These are phyloP conservation scores for Bactericera cockerelli DNA, from an alignment of 1,140 invertebrate genomes.

Conservation along the genomic window DNA sequence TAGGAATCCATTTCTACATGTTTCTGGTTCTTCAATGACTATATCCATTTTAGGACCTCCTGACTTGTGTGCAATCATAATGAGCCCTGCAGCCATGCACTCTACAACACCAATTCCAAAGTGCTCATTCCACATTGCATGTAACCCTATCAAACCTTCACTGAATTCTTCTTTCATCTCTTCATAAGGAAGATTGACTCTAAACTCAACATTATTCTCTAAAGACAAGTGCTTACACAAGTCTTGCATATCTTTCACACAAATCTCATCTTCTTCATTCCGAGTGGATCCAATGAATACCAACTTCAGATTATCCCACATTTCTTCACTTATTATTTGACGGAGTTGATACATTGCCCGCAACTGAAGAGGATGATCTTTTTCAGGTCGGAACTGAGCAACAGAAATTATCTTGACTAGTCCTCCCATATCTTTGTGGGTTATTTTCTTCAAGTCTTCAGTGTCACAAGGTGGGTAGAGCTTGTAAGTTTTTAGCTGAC, in stretches of 20 bases:
- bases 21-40: constrained; percentile 49
- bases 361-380: constrained; percentile 88
- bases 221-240: constrained; percentile 66
- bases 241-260: constrained; percentile 71
- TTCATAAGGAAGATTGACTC: constrained; percentile 67
- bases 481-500: constrained; percentile 49
- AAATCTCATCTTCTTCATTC: constrained; percentile 61
- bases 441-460: constrained; percentile 51
- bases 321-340: constrained; percentile 45
- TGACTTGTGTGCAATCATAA: constrained; percentile 85
- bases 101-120: constrained; percentile 98
- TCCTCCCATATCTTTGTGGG: constrained; percentile 30
- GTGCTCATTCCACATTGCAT: constrained; percentile 99
- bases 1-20: constrained; percentile 61
- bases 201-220: constrained; percentile 75
- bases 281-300: constrained; percentile 84
- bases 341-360: constrained; percentile 66
- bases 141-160: constrained; percentile 58
- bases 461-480: constrained; percentile 95
- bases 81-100: constrained; percentile 91
- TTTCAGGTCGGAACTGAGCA: constrained; percentile 94
- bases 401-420: constrained; percentile 70
- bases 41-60: constrained; percentile 89
- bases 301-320: constrained; percentile 55
- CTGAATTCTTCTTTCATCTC: constrained; percentile 59